phyloP scores from a whole-genome alignment of 2,113 vertebrate genomes.

The Notothenia coriiceps region DNA sequence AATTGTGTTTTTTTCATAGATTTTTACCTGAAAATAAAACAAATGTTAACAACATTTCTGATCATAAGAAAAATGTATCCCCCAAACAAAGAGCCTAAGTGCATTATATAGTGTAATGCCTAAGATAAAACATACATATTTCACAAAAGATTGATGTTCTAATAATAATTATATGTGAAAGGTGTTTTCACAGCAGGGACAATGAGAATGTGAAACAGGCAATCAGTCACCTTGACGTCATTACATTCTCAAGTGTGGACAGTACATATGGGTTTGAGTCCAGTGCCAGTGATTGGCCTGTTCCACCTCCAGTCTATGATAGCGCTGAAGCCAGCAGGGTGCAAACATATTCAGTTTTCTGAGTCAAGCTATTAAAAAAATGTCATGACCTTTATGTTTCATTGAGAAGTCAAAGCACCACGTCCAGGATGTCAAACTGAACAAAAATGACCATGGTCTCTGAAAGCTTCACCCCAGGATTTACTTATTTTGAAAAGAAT shows the following conservation, averaged over 20 bases:
- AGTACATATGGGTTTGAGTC: conserved; percentile 2
- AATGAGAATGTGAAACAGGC: conserved; percentile 8
- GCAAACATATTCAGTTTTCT: conserved; percentile 45
- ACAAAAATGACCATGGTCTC: neutral
- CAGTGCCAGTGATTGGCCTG: conserved; percentile 20
- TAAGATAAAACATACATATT: neutral
- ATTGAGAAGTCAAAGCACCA: conserved; percentile 56
- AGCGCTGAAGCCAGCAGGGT: conserved; percentile 21
- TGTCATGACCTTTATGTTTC: conserved; percentile 61
- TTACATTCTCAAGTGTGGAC: conserved; percentile 19
- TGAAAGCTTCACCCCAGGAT: conserved; percentile 22
- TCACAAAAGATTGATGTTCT: neutral
- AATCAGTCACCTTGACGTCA: conserved; percentile 10
- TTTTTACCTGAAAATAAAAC: neutral
- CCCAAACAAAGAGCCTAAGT: neutral
- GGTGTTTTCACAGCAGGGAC: conserved; percentile 16
- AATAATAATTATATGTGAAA: neutral
- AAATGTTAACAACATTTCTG: neutral
- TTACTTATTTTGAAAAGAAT: conserved; percentile 33
- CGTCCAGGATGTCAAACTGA: conserved; percentile 32
- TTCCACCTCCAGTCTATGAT: conserved; percentile 26
- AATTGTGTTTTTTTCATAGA: neutral
- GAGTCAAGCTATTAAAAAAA: conserved; percentile 45
- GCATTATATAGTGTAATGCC: neutral
- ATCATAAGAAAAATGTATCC: neutral